Evolutionary conservation across 1,140 invertebrate species (phyloP), one percentile per base, ranked within the genome.

Genomic region (Hyles euphorbiae): DNA sequence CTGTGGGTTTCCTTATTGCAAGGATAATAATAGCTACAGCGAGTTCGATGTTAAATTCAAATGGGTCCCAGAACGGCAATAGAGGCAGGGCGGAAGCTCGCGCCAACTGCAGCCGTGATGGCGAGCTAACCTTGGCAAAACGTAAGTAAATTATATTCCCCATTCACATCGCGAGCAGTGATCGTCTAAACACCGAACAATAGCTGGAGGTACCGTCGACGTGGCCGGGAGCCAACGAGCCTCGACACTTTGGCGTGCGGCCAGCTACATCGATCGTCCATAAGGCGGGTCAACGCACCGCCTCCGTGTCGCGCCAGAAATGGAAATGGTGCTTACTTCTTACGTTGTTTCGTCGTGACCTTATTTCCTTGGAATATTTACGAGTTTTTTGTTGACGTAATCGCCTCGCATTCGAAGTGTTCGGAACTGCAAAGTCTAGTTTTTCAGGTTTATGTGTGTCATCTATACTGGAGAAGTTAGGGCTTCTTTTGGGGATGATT

Each of bases 241-340:
- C 59, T 60, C 40, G 62, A 47, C 36, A 53, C 11, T 45, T 53
- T 66, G 64, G 64, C 64, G 10, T 0, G 3, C n/a, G 7, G 59
- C 64, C 64, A 66, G 44, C 53, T 59, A 52, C 64, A 66, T 61
- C 64, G 64, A 66, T 66, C 64, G 64, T 47, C 56, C 53, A 61
- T 59, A 34, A 48, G 49, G 47, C 50, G 54, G 63, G 56, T 66
- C 56, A 66, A 61, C 53, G 64, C 36, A 50, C 53, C 59, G 53
- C 56, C 56, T 53, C 52, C 56, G 36, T 6, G 36, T 22, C 34
- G 5, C n/a, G 53, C 53, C 59, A 44, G 56, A 44, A 47, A 66
- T 66, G 60, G 53, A 65, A 47, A 59, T 45, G 51, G 36, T 49
- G 11, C 49, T 56, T 58, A 36, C 52, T 48, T 61, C 60, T 34